Percentiles rank a stretch among this genome's conserved stretches.
Evolutionary conservation across 2,888 invertebrate species (phyloP).

Genomic region (Limnephilus lunatus): DNA sequence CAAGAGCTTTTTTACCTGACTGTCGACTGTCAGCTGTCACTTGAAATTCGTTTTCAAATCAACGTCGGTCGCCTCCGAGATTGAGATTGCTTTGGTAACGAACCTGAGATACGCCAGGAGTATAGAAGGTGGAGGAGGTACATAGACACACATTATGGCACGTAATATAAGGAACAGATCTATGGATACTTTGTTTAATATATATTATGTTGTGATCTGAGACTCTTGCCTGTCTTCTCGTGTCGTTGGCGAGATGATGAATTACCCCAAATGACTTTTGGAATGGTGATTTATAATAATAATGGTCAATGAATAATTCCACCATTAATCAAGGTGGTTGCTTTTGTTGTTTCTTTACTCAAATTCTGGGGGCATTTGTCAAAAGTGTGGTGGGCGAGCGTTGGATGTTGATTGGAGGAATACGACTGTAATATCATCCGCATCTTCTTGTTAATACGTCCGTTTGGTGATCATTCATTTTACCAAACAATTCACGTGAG

Average conservation of each 20-base stretch:
- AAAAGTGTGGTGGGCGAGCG: slow-evolving; percentile 50
- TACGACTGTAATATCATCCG: slow-evolving; percentile 11
- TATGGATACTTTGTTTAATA: neutral
- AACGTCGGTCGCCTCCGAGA: neutral
- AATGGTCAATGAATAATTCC: slow-evolving; percentile 64
- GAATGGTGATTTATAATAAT: slow-evolving; percentile 64
- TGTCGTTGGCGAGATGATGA: slow-evolving; percentile 63
- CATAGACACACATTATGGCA: neutral
- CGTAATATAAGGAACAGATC: neutral
- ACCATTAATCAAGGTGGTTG: slow-evolving; percentile 59
- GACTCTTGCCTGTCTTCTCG: slow-evolving; percentile 21
- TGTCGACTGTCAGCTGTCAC: slow-evolving; percentile 2
- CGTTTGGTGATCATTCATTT: slow-evolving; percentile 19
- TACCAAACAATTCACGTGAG: neutral
- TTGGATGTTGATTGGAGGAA: slow-evolving; percentile 30
- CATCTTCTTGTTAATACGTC: slow-evolving; percentile 19
- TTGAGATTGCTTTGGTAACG: neutral
- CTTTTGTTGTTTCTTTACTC: slow-evolving; percentile 41
- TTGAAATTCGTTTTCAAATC: slow-evolving; percentile 2
- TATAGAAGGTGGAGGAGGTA: neutral
- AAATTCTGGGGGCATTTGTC: slow-evolving; percentile 55
- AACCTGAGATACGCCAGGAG: neutral
- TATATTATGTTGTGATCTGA: slow-evolving; percentile 4
- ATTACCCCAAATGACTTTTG: slow-evolving; percentile 63
- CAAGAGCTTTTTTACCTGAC: neutral